These are phyloP conservation scores for Eupithecia subumbrata DNA, from an alignment of 2,888 invertebrate genomes.

Conservation along the genomic window DNA sequence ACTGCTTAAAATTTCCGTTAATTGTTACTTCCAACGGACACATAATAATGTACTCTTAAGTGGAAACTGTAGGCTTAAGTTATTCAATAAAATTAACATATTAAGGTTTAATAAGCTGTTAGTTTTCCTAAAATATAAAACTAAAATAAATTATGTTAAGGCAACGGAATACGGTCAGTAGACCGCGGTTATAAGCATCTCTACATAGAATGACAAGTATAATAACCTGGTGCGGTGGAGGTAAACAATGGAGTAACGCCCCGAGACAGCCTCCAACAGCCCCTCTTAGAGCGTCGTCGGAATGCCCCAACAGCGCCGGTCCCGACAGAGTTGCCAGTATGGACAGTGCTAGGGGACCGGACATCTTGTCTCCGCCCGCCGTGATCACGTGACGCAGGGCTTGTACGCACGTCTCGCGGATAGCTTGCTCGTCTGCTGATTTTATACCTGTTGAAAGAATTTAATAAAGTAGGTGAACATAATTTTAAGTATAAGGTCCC, in stretches of 20 bases:
- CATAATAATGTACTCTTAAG: too few species aligned
- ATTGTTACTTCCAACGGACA: too few species aligned
- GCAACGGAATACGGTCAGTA: neutral
- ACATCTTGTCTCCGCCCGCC: conserved; percentile 95
- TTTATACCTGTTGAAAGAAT: conserved; percentile 83
- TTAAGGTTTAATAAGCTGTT: too few species aligned
- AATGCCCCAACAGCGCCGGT: conserved; percentile 85
- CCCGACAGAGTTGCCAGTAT: conserved; percentile 87
- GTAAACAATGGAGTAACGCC: conserved; percentile 90
- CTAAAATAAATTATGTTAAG: too few species aligned
- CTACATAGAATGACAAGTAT: neutral
- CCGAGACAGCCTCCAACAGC: conserved; percentile 96
- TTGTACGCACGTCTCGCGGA: conserved; percentile 96
- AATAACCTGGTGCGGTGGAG: conserved; percentile 85
- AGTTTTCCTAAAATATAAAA: too few species aligned
- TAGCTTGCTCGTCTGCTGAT: conserved; percentile 91
- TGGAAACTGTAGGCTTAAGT: too few species aligned
- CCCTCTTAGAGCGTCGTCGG: conserved; percentile 92
- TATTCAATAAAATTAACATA: too few species aligned
- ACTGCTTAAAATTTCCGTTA: too few species aligned
- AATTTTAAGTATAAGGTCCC: neutral
- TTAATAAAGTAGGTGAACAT: neutral
- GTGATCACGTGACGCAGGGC: conserved; percentile 93
- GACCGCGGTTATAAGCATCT: neutral
- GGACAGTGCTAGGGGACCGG: conserved; percentile 89